Conservation (phyloP, 2,888 invertebrate species). For the Ellobium chinense region DNA sequence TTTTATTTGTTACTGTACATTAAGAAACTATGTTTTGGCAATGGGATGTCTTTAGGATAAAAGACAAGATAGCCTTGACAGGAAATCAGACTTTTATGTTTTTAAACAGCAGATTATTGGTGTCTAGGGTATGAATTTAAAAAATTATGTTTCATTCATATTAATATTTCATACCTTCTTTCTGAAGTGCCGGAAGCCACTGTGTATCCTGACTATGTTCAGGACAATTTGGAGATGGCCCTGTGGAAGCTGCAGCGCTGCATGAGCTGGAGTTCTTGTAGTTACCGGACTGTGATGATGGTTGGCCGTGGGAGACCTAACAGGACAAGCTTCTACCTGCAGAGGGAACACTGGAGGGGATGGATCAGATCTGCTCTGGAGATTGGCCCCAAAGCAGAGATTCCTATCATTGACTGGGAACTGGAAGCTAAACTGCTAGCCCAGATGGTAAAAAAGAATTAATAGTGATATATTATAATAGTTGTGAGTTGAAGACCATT, state of each 20-base stretch:
- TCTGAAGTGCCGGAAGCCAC: constrained; percentile 33
- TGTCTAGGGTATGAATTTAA: no score
- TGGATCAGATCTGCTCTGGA: constrained; percentile 47
- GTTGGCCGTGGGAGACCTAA: constrained; percentile 43
- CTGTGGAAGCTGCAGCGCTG: constrained; percentile 46
- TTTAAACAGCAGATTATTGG: no score
- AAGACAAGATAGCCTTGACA: no score
- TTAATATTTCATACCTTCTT: no score
- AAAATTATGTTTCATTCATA: no score
- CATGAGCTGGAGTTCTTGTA: constrained; percentile 45
- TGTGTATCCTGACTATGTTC: constrained; percentile 45
- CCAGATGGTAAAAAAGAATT: constrained; percentile 44
- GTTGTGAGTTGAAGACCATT: no score
- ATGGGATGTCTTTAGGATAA: no score
- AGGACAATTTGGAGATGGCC: constrained; percentile 46
- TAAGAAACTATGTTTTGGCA: no score
- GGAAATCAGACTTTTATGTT: no score
- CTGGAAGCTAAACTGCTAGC: constrained; percentile 43
- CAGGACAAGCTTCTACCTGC: constrained; percentile 44
- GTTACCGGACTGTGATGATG: constrained; percentile 40
- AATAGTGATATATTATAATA: no score
- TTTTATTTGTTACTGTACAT: no score
- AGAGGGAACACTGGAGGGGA: constrained; percentile 45
- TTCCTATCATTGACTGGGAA: constrained; percentile 44
- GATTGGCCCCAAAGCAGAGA: constrained; percentile 20